Evolutionary conservation across 2,888 invertebrate species (phyloP), one percentile per base, ranked within the genome.

Genomic region (Seira musarum): DNA sequence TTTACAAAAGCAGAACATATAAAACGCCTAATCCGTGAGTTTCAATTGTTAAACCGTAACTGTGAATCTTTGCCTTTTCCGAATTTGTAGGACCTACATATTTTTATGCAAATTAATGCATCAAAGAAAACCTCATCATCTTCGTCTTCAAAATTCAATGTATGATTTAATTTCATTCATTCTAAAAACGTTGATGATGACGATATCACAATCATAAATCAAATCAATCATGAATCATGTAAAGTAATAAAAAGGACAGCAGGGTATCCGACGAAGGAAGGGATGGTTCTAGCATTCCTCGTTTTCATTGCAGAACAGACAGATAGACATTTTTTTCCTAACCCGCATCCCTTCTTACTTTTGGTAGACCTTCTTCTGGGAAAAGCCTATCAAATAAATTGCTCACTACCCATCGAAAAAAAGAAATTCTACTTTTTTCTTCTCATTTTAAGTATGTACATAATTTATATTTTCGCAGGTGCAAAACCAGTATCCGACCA

Each of bases 401-500:
- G 49, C 17, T n/a, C 15, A 49, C 3, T 49, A 3, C 49, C 2
- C 49, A 30, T 30, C 2, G 3, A 30, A 2, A 8, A 5, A 30
- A 2, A 30, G 2, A 24, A 49, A 73, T 73, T 65, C 73, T 49
- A 24, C 57, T 24, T 6, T 53, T 21, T 13, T 61, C 19, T 61
- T 61, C 21, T 21, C 22, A 13, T 61, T 61, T 21, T 30, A 49
- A 49, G 3, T 49, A 3, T 40, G 24, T 67, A 78, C 22, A 10
- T 57, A 64, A 80, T 40, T 10, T 61, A 64, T 25, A n/a, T 90
- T 94, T 94, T 93, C 89, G 92, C 92, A 87, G 92, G 90, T 83
- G 91, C 93, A 3, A 95, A 96, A 86, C 92, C 93, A 74, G 90
- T 96, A 85, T 94, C 94, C 15, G 91, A 91, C 1, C 95, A 96